Conservation (phyloP, 2,888 invertebrate genomes). For the Drosophila macrospina region DNA sequence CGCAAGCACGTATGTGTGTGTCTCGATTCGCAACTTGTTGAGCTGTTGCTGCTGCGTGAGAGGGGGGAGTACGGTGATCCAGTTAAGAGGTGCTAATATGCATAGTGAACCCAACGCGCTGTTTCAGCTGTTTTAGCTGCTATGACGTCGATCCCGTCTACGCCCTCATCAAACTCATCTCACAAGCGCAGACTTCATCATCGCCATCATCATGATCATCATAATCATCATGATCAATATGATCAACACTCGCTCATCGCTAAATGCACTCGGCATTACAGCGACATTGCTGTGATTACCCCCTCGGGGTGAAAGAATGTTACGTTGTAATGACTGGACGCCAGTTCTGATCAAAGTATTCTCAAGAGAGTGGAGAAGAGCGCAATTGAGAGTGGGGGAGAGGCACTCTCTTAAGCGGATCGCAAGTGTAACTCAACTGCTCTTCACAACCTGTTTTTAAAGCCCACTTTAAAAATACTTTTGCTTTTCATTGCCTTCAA, state of each 20-base stretch:
- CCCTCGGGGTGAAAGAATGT: neutral
- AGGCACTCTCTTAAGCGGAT: conserved; percentile 57
- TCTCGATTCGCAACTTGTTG: conserved; percentile 7
- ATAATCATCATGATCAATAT: conserved; percentile 25
- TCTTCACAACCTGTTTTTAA: conserved; percentile 79
- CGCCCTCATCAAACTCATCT: conserved; percentile 38
- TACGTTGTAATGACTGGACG: conserved; percentile 39
- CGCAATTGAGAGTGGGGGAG: conserved; percentile 9
- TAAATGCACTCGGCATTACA: conserved; percentile 65
- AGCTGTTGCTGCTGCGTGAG: conserved; percentile 2
- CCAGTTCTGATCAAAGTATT: conserved; percentile 32
- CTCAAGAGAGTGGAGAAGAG: conserved; percentile 43
- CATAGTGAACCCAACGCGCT: conserved; percentile 54
- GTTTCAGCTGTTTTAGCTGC: conserved; percentile 2
- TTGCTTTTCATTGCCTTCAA: conserved; percentile 79
- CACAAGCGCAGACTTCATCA: no score
- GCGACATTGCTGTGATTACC: conserved; percentile 51
- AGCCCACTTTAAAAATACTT: conserved; percentile 80
- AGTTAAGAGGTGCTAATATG: conserved; percentile 70
- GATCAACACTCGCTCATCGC: conserved; percentile 40
- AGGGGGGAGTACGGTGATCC: conserved; percentile 37
- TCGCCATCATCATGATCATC: conserved; percentile 10
- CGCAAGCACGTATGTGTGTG: conserved; percentile 7
- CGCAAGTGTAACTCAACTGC: conserved; percentile 62
- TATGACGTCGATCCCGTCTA: conserved; percentile 40